Evolutionary conservation across 2,113 vertebrate species (phyloP).

Genomic region (Rattus norvegicus): GRCr8 NC_086033.1:92563001-92563500

Average conservation of each 20-base stretch:
- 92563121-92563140: background rate
- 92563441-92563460: background rate
- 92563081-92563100: background rate
- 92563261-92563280: background rate
- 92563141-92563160: background rate
- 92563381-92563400: background rate
- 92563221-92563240: background rate
- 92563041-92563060: background rate
- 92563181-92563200: background rate
- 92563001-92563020: background rate
- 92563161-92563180: background rate
- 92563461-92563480: background rate
- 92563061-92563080: background rate
- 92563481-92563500: background rate
- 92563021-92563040: background rate
- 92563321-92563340: background rate
- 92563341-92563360: background rate
- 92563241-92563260: background rate
- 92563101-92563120: background rate
- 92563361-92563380: no score
- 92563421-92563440: background rate
- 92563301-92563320: background rate
- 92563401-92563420: background rate
- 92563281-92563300: background rate
- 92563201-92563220: background rate